Conservation (phyloP, 1,140 invertebrate species). For the Neodiprion virginianus region DNA sequence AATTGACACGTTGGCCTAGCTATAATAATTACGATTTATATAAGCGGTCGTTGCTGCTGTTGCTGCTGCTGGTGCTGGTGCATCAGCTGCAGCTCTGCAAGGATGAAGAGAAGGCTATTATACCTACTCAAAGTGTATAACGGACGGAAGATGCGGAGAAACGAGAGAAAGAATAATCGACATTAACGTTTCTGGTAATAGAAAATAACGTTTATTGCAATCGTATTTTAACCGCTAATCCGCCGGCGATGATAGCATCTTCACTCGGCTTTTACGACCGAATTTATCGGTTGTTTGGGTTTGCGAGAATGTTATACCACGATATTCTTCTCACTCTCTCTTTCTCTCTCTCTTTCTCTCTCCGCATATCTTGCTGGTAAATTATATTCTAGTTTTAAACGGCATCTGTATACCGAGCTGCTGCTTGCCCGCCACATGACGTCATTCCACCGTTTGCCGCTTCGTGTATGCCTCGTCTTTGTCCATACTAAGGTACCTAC, state of each 20-base stretch:
- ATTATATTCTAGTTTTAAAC: conserved; percentile 9
- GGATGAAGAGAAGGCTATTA: neutral
- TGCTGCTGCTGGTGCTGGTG: neutral
- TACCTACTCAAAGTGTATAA: neutral
- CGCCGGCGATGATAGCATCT: neutral
- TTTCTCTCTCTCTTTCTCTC: neutral
- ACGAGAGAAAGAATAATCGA: conserved; percentile 17
- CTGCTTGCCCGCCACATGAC: neutral
- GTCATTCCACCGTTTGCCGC: neutral
- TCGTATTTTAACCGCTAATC: conserved; percentile 1
- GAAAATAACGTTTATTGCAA: conserved; percentile 13
- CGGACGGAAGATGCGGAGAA: too few species aligned
- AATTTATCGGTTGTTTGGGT: neutral
- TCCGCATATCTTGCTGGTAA: neutral
- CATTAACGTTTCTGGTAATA: conserved; percentile 23
- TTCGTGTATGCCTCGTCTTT: too few species aligned
- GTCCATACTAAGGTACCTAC: too few species aligned
- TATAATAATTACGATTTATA: neutral
- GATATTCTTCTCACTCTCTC: neutral
- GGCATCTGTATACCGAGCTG: neutral
- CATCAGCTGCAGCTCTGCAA: neutral
- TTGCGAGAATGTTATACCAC: neutral
- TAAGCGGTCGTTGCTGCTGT: neutral
- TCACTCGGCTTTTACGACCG: neutral
- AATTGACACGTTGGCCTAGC: conserved; percentile 40